These are phyloP conservation scores for Cherax quadricarinatus DNA, from an alignment of 1,140 invertebrate species.

Conservation along the genomic window DNA sequence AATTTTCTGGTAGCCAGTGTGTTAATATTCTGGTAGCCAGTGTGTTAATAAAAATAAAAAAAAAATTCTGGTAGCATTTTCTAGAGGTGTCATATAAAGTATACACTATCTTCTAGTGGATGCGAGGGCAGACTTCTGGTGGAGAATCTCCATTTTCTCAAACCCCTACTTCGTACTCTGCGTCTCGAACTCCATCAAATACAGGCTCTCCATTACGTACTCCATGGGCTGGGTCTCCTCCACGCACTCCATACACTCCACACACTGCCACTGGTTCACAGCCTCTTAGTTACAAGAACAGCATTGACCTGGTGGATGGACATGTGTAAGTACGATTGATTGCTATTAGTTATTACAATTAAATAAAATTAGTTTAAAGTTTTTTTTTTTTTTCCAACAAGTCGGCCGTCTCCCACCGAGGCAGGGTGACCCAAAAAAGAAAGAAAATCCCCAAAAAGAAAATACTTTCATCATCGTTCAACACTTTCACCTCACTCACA, in stretches of 20 bases:
- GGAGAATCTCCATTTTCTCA: constrained; percentile 65
- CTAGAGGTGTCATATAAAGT: too few species aligned
- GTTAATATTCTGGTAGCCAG: too few species aligned
- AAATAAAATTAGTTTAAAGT: too few species aligned
- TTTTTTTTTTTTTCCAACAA: too few species aligned
- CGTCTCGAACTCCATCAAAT: constrained; percentile 70
- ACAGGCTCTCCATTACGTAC: constrained; percentile 70
- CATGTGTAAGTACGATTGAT: constrained; percentile 28
- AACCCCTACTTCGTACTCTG: constrained; percentile 56
- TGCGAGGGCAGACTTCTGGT: constrained; percentile 63
- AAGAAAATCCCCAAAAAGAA: too few species aligned
- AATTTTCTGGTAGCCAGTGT: too few species aligned
- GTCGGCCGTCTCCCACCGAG: too few species aligned
- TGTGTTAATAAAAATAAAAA: too few species aligned
- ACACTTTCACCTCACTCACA: too few species aligned
- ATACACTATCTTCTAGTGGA: constrained; percentile 57
- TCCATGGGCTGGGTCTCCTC: constrained; percentile 65
- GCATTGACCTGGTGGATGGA: constrained; percentile 50
- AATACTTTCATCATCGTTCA: too few species aligned
- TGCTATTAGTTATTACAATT: neutral
- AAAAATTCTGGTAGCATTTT: too few species aligned
- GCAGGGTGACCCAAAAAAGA: too few species aligned
- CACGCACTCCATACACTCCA: constrained; percentile 62
- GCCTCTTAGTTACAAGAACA: constrained; percentile 58
- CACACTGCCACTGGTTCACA: constrained; percentile 52